These are phyloP conservation scores for Dasyprocta punctata DNA, from an alignment of 2,113 vertebrate genomes.

Conservation along the genomic window DNA sequence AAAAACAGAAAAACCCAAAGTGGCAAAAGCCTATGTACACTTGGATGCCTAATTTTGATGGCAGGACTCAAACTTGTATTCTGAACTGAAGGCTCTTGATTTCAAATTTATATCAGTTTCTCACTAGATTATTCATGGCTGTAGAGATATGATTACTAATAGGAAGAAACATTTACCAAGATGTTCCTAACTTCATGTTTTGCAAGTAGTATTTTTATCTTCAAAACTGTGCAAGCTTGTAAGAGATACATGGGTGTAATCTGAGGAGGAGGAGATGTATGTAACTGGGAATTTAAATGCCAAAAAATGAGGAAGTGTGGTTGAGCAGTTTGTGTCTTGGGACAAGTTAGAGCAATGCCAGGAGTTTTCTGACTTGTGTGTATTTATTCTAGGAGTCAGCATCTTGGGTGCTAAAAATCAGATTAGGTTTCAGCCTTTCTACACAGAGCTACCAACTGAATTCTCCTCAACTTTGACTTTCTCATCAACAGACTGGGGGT, in stretches of 20 bases:
- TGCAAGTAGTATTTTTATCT: slow-evolving; percentile 29
- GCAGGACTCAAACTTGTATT: neutral
- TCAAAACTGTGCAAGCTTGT: neutral
- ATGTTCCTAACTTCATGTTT: neutral
- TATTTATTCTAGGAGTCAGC: neutral
- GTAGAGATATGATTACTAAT: neutral
- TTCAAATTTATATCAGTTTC: neutral
- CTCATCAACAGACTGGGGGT: neutral
- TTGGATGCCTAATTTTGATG: neutral
- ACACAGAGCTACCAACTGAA: neutral
- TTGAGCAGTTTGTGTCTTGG: neutral
- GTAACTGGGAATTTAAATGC: neutral
- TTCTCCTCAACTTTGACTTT: neutral
- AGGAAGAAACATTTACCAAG: neutral
- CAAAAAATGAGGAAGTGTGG: slow-evolving; percentile 37
- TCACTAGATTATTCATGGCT: neutral
- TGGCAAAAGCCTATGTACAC: neutral
- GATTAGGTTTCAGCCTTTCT: neutral
- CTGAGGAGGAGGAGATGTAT: neutral
- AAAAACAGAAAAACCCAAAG: neutral
- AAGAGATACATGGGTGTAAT: neutral
- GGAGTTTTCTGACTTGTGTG: neutral
- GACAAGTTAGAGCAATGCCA: slow-evolving; percentile 4
- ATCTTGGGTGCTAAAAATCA: neutral
- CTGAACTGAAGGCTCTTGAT: neutral